Base-by-base conservation (phyloP, 2,888 invertebrate species). In the Andrena hattorfiana region DNA sequence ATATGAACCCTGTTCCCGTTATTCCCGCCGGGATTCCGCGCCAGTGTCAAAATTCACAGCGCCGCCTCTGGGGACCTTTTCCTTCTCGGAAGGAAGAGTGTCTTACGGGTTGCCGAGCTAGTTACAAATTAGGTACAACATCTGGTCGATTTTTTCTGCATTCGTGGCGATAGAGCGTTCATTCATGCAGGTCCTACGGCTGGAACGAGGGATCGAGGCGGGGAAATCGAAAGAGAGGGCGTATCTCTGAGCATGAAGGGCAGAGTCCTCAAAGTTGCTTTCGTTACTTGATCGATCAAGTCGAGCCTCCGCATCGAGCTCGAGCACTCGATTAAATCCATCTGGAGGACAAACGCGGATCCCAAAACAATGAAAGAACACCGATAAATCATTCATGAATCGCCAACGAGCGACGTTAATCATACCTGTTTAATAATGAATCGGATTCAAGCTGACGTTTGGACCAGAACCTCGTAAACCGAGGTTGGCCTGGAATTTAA, bases 41-140 rank as follows among this genome's bases (percentile, higher is more conserved):
- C 42, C 60, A 73, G 84, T 76, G 75, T 84, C 84, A 83, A 84
- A 84, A 84, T 84, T 84, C 84, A 83, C 83, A 51, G 69, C 26
- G 62, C 84, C 83, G 83, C 77, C 72, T 54, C n/a, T n/a, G 26
- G 10, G 23, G 42, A 73, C 48, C 66, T 72, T 73, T 60, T 56
- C 71, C n/a, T 79, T 79, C 71, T 62, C 49, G 28, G 71, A 72
- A 69, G 30, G 54, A 54, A 30, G 48, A 62, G 13, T 28, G 32
- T 32, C 16, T 49, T 68, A n/a, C 54, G 49, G 72, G 10, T 60
- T 35, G 56, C 54, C 63, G 28, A 2, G 8, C 48, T n/a, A 23
- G 66, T 76, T 71, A 78, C 70, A 78, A 77, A 78, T 83, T 67
- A 62, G 49, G 42, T 54, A 26, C 32, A 7, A 28, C 49, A 32